phyloP scores from a whole-genome alignment of 2,797 vertebrate species.

The Sebastiscus tertius region DNA sequence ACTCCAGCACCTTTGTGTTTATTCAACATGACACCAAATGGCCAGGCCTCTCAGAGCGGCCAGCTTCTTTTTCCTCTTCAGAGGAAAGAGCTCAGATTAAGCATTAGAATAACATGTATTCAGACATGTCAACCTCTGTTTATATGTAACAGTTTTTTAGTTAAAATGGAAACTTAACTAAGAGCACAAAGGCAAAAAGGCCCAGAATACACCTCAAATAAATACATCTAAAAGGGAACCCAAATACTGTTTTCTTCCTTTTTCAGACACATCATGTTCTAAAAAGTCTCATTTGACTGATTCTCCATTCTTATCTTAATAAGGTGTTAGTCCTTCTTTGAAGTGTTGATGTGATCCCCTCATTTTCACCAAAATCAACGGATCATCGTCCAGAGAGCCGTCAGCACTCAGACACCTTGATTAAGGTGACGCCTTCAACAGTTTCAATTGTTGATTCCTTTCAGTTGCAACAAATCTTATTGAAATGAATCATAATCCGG shows the following conservation, averaged over 20 bases:
- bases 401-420: constrained; percentile 68
- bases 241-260: background rate
- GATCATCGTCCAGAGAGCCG: constrained; percentile 60
- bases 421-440: constrained; percentile 36
- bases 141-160: background rate
- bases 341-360: constrained; percentile 73
- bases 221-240: background rate
- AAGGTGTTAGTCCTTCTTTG: constrained; percentile 58
- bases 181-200: background rate
- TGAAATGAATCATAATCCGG: constrained; percentile 32
- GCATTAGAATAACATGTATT: background rate
- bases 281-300: background rate
- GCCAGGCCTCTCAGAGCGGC: constrained; percentile 42
- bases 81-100: background rate
- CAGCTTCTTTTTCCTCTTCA: constrained; percentile 19
- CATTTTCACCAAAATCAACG: constrained; percentile 64
- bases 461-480: constrained; percentile 33
- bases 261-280: background rate
- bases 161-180: background rate
- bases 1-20: constrained; percentile 81
- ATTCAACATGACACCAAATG: constrained; percentile 84
- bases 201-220: background rate
- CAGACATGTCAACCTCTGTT: background rate
- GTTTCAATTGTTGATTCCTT: constrained; percentile 57
- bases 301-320: constrained; percentile 13